These are phyloP conservation scores for Dyspetes luteomarginatus DNA, from an alignment of 2,888 invertebrate species.

Conservation along the genomic window DNA sequence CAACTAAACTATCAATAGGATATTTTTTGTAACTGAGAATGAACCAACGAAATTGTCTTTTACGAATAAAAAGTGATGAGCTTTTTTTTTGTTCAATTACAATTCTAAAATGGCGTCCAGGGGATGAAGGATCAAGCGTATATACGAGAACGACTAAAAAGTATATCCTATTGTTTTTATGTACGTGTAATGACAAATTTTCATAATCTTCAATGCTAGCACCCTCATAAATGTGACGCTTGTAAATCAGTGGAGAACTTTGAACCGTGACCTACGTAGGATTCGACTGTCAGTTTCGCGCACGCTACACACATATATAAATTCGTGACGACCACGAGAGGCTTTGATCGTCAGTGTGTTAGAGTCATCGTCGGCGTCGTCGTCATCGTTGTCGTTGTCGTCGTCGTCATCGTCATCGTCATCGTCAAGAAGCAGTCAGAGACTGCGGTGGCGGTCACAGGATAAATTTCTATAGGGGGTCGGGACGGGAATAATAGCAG, in stretches of 20 bases:
- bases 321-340: conserved; percentile 21
- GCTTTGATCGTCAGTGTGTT: conserved; percentile 30
- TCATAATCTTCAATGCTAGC: too few species aligned
- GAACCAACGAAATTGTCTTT: too few species aligned
- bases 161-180: too few species aligned
- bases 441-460: conserved; percentile 60
- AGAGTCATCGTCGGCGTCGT: conserved; percentile 66
- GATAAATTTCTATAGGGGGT: conserved; percentile 73
- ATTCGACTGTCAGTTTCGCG: not conserved
- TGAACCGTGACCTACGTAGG: conserved; percentile 26
- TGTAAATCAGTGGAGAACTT: conserved; percentile 10
- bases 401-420: conserved; percentile 68
- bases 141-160: too few species aligned
- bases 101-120: too few species aligned
- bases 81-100: too few species aligned
- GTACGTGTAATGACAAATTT: too few species aligned
- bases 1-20: too few species aligned
- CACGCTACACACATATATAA: not conserved
- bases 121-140: too few species aligned
- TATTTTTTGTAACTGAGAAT: too few species aligned
- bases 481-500: conserved; percentile 78
- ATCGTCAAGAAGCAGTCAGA: conserved; percentile 64
- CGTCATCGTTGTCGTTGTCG: conserved; percentile 68
- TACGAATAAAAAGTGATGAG: too few species aligned
- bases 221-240: not conserved